Evolutionary conservation across 1,140 invertebrate species (phyloP), one percentile per base, ranked within the genome.

Genomic region (Drosophila kikkawai): DNA sequence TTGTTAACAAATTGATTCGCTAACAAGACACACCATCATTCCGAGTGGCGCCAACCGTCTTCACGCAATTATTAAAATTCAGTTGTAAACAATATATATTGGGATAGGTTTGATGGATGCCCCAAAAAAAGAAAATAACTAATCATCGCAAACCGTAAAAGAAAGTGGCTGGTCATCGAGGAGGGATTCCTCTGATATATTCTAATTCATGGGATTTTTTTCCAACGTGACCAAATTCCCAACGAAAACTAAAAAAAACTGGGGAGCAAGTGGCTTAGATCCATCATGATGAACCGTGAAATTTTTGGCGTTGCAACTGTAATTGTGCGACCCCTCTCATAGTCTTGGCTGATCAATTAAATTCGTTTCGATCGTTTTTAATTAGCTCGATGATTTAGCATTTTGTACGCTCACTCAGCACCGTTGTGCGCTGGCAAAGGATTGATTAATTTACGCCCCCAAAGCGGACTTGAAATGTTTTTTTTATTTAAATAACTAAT

Each of bases 361-460:
- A 92, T 91, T 92, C 82, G 91, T 75, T 92, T 83, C 78, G 91
- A 92, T 82, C 79, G 82, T 92, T 92, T 92, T 91, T 92, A 92
- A 92, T 92, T 91, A 92, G 74, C 80, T 57, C 60, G 59, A 91
- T 92, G 91, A 92, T 79, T 91, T 90, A 78, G 84, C 86, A 84
- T 50, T 88, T 87, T 68, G 44, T 83, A 66, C 65, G 73, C 61
- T 82, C 73, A 88, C 75, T 81, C 74, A 87, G 69, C 85, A 71
- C 79, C 79, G 56, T 68, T 76, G 64, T 61, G 32, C 37, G 59
- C 37, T 66, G 56, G 32, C 11, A 55, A 57, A 74, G 58, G 57
- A 32, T 57, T 82, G 57, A 75, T 79, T 79, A 75, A 86, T 82
- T 78, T 78, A 57, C 44, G 50, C 41, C 45, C 57, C 26, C 47